Evolutionary conservation across 2,113 vertebrate genomes (phyloP), one percentile per base, ranked within the genome.

Genomic region (Pterophyllum scalare): DNA sequence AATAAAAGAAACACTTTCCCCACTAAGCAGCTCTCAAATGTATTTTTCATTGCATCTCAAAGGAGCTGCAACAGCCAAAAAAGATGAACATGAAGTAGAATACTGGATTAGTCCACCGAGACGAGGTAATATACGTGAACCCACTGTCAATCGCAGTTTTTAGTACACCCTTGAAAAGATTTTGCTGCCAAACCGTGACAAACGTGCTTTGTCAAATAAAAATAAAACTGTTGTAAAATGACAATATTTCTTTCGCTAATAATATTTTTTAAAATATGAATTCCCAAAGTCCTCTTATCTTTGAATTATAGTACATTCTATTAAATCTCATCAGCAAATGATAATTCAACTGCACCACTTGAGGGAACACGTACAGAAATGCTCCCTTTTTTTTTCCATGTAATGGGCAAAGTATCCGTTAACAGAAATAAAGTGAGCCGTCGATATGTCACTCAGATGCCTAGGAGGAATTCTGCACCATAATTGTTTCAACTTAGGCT

Each of bases 11-110:
- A 15, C 17, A 3, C 74, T 54, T 59, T 85, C 20, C 24, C 20
- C n/a, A 70, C 79, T 83, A 87, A 81, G 78, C 77, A 72, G 64
- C 40, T 46, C 58, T 84, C 43, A 56, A 60, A 87, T 85, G 80
- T 52, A 89, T 89, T 81, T 88, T 89, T 88, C 40, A 87, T 88
- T 26, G 14, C 1, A 59, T 80, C 85, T 89, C 79, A 83, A 67
- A 85, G 79, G 80, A 79, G 24, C 67, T 20, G 58, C 77, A 65
- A 79, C 38, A 75, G 72, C 52, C 49, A 22, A 86, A 85, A 78
- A 78, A 65, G 28, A 84, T 57, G 74, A 81, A 85, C 79, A 83
- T 85, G 56, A 92, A 91, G 75, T 59, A 74, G 77, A 91, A 92
- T 86, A 77, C n/a, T n/a, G 52, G 43, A 89, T 85, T 70, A 72